Evolutionary conservation across 2,797 vertebrate genomes (phyloP), one percentile per base, ranked within the genome.

Genomic region (Myotis findleyi): DNA sequence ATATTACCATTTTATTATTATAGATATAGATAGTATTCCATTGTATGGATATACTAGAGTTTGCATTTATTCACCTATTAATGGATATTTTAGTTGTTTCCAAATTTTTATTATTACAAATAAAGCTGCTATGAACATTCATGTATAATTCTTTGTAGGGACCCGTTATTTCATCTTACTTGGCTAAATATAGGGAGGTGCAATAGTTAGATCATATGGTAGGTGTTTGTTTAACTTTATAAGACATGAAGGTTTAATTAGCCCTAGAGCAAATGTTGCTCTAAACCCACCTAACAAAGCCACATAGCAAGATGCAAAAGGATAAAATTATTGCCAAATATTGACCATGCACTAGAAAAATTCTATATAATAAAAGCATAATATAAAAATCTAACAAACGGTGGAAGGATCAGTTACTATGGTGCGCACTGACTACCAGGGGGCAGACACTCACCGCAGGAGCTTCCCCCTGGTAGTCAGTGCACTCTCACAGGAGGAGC

Each of bases 191-290:
- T 36, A 17, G 5, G 55, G 25, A 55, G 11, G 1, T 91, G 4
- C 20, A 75, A 68, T 72, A 81, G 18, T 62, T 80, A 90, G 41
- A 89, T 91, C 23, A 64, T 25, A n/a, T 91, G 21, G 4, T 55
- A 87, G 20, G 5, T 87, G 11, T 53, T 41, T 27, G 38, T 91
- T 80, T 80, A 80, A 80, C 30, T 93, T 59, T 77, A 20, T 59
- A 94, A 72, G 25, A 66, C 25, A 53, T 76, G 38, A 75, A 93
- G 2, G 3, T 83, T 23, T 87, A 87, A 87, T 87, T 77, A 79
- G 27, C 30, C 81, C 55, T 62, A 73, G 51, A 91, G n/a, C 21
- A 72, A 96, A 76, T 12, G 6, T 72, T 93, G 8, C 7, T 59
- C 44, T 66, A 33, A 76, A 85, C 20, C 49, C 18, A 82, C 41